Percentiles rank a stretch among this genome's conserved stretches.
Evolutionary conservation across 2,888 invertebrate species (phyloP).

Genomic region (Galerucella nymphaeae): DNA sequence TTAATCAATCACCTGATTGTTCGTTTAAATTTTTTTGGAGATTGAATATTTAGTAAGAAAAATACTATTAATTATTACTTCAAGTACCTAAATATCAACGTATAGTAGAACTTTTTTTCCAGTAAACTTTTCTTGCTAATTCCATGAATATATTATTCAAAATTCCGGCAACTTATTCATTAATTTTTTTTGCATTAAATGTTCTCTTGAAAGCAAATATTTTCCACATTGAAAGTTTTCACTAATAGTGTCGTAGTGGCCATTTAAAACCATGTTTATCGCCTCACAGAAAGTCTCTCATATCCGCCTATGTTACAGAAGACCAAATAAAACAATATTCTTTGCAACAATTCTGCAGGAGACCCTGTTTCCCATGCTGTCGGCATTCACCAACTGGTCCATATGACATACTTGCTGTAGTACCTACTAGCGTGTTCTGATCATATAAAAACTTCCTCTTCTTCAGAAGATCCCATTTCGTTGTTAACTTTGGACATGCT

Average conservation of each 20-base stretch:
- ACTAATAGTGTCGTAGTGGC: neutral
- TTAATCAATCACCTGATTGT: no score
- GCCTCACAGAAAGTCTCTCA: conserved; percentile 15
- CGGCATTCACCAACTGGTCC: conserved; percentile 59
- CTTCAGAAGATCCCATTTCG: conserved; percentile 61
- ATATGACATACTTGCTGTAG: conserved; percentile 62
- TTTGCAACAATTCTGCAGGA: conserved; percentile 43
- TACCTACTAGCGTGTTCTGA: conserved; percentile 46
- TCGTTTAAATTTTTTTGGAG: no score
- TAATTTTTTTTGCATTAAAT: neutral
- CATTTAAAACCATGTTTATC: conserved; percentile 23
- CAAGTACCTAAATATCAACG: no score
- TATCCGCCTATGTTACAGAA: conserved; percentile 46
- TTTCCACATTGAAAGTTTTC: neutral
- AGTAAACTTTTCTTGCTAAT: no score
- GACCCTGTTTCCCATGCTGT: conserved; percentile 62
- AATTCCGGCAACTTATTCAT: neutral
- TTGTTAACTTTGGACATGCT: conserved; percentile 63
- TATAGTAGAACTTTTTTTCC: no score
- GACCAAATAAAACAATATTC: conserved; percentile 51
- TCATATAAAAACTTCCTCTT: conserved; percentile 64
- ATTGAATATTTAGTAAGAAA: no score
- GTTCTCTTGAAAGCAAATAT: neutral
- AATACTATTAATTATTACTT: no score
- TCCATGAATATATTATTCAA: no score